A percentile compares a stretch with the other conserved stretches of the same genome.
phyloP scores from a whole-genome alignment of 2,797 vertebrate genomes.

The Taenioides sp. region DNA sequence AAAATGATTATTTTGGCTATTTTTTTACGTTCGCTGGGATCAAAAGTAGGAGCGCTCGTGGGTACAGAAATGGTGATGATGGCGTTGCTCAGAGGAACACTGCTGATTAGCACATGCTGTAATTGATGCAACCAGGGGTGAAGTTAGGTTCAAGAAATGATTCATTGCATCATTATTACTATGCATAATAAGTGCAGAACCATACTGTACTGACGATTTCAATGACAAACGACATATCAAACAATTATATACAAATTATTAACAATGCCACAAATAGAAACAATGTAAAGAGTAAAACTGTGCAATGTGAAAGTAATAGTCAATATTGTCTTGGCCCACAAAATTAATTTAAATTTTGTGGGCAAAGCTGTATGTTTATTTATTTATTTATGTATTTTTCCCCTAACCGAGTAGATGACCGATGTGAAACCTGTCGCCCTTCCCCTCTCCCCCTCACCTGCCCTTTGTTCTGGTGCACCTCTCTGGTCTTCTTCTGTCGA shows the following conservation, averaged over 20 bases:
- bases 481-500: too few relatives aligned
- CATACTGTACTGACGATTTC: background rate
- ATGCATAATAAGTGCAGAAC: background rate
- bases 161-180: background rate
- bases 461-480: too few relatives aligned
- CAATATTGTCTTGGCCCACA: too few relatives aligned
- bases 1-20: conserved; percentile 60
- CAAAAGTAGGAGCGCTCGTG: conserved; percentile 33
- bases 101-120: conserved; percentile 39
- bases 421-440: too few relatives aligned
- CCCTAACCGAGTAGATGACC: too few relatives aligned
- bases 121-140: conserved; percentile 38
- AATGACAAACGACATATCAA: background rate
- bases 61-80: conserved; percentile 13
- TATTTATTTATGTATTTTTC: too few relatives aligned
- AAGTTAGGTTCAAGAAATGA: conserved; percentile 17
- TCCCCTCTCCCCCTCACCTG: too few relatives aligned
- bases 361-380: too few relatives aligned
- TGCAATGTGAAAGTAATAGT: too few relatives aligned
- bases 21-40: conserved; percentile 48
- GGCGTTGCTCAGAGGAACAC: conserved; percentile 27
- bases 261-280: too few relatives aligned
- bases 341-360: too few relatives aligned
- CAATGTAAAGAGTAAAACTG: too few relatives aligned
- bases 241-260: background rate